phyloP scores from a whole-genome alignment of 1,140 invertebrate genomes.

The Penaeus vannamei region DNA sequence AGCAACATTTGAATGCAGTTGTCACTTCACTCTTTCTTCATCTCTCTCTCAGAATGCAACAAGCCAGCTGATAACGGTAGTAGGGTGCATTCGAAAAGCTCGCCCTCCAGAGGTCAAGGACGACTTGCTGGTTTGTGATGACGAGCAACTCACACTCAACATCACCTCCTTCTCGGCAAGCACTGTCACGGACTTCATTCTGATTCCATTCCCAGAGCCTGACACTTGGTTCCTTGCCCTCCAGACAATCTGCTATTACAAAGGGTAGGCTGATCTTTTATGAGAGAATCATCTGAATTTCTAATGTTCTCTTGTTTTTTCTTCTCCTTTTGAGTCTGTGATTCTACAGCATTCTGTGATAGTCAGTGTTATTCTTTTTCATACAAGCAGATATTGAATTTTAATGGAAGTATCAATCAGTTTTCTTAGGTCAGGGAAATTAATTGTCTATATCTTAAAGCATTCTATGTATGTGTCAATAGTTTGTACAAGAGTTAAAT shows the following conservation, averaged over 20 bases:
- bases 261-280: constrained; percentile 38
- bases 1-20: no score
- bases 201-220: constrained; percentile 85
- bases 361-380: no score
- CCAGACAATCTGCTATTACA: constrained; percentile 68
- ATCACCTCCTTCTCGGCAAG: constrained; percentile 70
- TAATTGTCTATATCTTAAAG: no score
- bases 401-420: no score
- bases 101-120: constrained; percentile 74
- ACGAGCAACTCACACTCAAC: constrained; percentile 74
- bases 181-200: constrained; percentile 71
- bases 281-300: background rate
- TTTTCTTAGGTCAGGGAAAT: no score
- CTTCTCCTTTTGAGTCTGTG: no score
- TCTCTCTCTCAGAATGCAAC: constrained; percentile 71
- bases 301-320: background rate
- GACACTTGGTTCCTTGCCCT: constrained; percentile 79
- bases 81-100: constrained; percentile 78
- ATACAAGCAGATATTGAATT: no score
- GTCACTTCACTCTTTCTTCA: constrained; percentile 11
- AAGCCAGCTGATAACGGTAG: constrained; percentile 73
- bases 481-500: no score
- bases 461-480: no score
- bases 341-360: no score
- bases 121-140: constrained; percentile 71